These are phyloP conservation scores for Stenoptilia bipunctidactyla DNA, from an alignment of 2,888 invertebrate genomes.

Conservation along the genomic window DNA sequence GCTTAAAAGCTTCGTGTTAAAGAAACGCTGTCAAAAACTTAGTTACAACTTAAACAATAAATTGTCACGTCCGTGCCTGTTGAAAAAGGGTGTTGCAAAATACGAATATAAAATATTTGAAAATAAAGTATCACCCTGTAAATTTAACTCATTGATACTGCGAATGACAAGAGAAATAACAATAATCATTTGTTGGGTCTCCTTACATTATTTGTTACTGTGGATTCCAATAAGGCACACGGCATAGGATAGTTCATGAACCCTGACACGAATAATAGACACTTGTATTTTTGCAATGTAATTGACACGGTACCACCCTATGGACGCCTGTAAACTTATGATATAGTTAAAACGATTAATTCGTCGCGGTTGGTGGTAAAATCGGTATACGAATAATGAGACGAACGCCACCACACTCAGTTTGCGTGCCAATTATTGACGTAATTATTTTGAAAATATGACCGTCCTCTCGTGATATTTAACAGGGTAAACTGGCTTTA, in stretches of 20 bases:
- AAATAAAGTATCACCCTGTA: too few species aligned
- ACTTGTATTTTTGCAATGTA: slow-evolving; percentile 56
- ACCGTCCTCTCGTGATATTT: slow-evolving; percentile 55
- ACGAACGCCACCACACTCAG: slow-evolving; percentile 37
- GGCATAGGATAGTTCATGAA: slow-evolving; percentile 12
- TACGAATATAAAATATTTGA: too few species aligned
- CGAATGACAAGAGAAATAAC: too few species aligned
- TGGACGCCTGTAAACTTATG: slow-evolving; percentile 58
- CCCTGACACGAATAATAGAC: slow-evolving; percentile 48
- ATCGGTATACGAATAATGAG: slow-evolving; percentile 56
- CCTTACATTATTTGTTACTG: too few species aligned
- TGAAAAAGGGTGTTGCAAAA: too few species aligned
- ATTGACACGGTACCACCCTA: slow-evolving; percentile 52
- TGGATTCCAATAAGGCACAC: slow-evolving; percentile 10
- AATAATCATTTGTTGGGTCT: too few species aligned
- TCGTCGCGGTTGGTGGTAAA: slow-evolving; percentile 65
- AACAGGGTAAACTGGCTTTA: slow-evolving; percentile 49
- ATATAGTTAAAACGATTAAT: slow-evolving; percentile 67
- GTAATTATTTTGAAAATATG: slow-evolving; percentile 69
- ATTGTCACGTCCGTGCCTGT: too few species aligned
- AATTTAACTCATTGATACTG: too few species aligned
- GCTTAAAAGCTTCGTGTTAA: too few species aligned
- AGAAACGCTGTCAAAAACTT: too few species aligned
- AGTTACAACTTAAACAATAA: too few species aligned
- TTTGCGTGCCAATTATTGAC: slow-evolving; percentile 68